A percentile compares a stretch with the other conserved stretches of the same genome.
These are phyloP conservation scores for Pseudanteris insignis DNA, from an alignment of 2,888 invertebrate genomes.

Conservation along the genomic window DNA sequence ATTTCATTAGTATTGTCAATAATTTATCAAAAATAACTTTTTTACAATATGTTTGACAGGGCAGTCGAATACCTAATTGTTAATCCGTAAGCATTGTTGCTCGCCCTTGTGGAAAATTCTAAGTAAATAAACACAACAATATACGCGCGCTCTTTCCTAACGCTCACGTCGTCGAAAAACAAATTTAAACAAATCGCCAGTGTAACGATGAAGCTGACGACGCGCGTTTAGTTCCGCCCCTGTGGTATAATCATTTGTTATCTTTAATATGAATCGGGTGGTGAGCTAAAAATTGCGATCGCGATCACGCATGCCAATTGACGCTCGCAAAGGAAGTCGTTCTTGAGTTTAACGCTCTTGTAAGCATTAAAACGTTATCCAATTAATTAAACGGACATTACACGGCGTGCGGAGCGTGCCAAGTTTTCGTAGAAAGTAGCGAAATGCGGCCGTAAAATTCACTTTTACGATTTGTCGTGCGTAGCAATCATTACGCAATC, in stretches of 20 bases:
- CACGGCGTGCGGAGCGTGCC: slow-evolving; percentile 13
- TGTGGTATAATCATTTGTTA: too few species aligned
- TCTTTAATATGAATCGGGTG: too few species aligned
- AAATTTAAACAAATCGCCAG: not conserved
- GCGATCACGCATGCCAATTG: slow-evolving; percentile 25
- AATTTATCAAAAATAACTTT: too few species aligned
- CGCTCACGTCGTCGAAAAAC: not conserved
- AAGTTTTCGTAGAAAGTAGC: slow-evolving; percentile 41
- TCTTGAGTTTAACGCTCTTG: slow-evolving; percentile 43
- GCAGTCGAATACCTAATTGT: too few species aligned
- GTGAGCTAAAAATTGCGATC: slow-evolving; percentile 1
- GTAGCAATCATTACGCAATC: slow-evolving; percentile 26
- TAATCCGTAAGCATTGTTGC: too few species aligned
- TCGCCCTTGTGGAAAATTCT: too few species aligned
- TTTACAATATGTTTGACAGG: too few species aligned
- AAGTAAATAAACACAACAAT: too few species aligned
- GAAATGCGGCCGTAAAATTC: slow-evolving; percentile 51
- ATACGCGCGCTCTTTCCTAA: too few species aligned
- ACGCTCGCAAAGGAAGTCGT: slow-evolving; percentile 40
- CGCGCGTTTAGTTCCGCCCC: too few species aligned
- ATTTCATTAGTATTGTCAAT: not conserved
- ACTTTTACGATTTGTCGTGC: slow-evolving; percentile 42
- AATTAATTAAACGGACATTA: slow-evolving; percentile 45
- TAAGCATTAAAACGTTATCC: slow-evolving; percentile 41
- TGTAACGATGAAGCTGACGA: too few species aligned